Conservation (phyloP, 2,113 vertebrate genomes). For the Urocitellus parryii region DNA sequence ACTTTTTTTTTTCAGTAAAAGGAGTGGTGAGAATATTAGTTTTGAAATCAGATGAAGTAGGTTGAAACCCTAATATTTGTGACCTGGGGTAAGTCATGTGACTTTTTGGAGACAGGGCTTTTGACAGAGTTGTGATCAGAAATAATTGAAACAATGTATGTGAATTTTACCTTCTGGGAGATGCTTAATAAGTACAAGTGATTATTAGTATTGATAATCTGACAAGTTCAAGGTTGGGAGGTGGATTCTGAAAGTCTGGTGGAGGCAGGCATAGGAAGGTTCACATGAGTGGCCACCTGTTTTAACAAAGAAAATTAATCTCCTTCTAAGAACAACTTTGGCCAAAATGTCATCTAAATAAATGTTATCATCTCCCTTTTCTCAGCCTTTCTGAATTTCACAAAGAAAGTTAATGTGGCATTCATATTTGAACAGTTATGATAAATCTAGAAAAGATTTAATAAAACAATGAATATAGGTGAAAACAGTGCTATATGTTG, state of each 20-base stretch:
- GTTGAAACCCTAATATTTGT: neutral
- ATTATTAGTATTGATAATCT: neutral
- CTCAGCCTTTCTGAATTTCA: neutral
- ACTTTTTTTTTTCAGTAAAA: neutral
- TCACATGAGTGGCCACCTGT: accelerated
- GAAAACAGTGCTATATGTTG: neutral
- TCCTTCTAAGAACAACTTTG: neutral
- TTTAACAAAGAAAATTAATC: neutral
- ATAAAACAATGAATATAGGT: neutral
- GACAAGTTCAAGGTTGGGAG: neutral
- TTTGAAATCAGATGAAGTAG: neutral
- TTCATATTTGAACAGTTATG: neutral
- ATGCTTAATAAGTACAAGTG: neutral
- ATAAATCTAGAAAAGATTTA: neutral
- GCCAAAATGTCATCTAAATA: neutral
- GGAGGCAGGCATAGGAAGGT: too few species aligned
- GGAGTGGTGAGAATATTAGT: neutral
- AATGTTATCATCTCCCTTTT: neutral
- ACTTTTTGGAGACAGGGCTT: neutral
- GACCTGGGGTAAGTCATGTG: neutral
- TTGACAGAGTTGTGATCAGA: neutral
- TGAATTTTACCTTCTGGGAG: neutral
- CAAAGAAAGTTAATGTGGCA: neutral
- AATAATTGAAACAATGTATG: neutral
- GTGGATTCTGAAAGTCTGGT: neutral